phyloP scores from a whole-genome alignment of 2,797 vertebrate genomes.

The Coreius guichenoti region DNA sequence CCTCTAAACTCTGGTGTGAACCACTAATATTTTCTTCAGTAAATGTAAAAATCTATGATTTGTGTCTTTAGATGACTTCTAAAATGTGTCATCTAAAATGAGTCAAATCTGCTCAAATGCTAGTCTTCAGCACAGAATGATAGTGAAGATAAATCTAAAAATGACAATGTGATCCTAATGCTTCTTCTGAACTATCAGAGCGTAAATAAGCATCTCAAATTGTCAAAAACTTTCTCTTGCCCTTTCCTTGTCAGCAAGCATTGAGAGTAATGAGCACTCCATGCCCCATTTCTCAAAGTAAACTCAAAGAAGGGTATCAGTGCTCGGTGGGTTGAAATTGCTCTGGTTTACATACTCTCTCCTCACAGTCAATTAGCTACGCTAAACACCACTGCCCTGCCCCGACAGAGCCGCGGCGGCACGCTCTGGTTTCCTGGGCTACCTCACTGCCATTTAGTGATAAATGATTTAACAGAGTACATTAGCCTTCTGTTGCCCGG shows the following conservation, averaged over 20 bases:
- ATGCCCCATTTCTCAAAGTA: slow-evolving; percentile 39
- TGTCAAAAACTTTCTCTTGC: background rate
- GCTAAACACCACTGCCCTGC: slow-evolving; percentile 54
- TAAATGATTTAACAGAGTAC: slow-evolving; percentile 63
- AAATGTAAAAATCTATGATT: background rate
- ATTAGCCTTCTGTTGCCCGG: slow-evolving; percentile 54
- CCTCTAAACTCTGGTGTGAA: background rate
- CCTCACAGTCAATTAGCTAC: slow-evolving; percentile 58
- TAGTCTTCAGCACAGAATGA: background rate
- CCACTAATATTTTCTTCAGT: background rate
- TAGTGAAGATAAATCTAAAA: background rate
- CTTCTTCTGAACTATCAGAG: slow-evolving; percentile 15
- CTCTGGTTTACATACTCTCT: slow-evolving; percentile 53
- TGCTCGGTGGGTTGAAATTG: slow-evolving; percentile 19
- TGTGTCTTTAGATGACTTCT: background rate
- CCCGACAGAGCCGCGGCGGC: slow-evolving; percentile 17
- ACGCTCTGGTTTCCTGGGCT: slow-evolving; percentile 41
- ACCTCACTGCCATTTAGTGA: slow-evolving; percentile 56
- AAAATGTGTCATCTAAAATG: background rate
- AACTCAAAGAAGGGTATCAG: slow-evolving; percentile 46
- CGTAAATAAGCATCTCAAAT: slow-evolving; percentile 17
- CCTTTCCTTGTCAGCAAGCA: background rate
- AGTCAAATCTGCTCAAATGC: background rate
- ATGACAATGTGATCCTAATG: slow-evolving; percentile 1
- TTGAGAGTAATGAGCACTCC: slow-evolving; percentile 3